A percentile compares a stretch with the other conserved stretches of the same genome.
phyloP scores from a whole-genome alignment of 1,140 invertebrate species.

The Pogonomyrmex californicus region DNA sequence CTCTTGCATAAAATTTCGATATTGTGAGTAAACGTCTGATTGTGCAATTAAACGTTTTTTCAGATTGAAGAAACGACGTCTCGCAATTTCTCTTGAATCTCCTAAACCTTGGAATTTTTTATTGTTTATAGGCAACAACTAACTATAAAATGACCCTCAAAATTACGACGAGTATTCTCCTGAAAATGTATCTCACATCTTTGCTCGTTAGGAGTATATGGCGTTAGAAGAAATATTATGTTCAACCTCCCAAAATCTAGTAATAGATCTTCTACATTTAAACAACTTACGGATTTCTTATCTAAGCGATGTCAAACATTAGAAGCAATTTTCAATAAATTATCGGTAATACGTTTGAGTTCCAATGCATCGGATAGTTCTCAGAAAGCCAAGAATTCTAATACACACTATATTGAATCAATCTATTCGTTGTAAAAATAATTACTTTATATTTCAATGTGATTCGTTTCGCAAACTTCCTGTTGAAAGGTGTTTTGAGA shows the following conservation, averaged over 20 bases:
- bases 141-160: background rate
- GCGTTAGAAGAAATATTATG: background rate
- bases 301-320: background rate
- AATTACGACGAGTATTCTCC: background rate
- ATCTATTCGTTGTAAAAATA: background rate
- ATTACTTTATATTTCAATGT: background rate
- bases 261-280: background rate
- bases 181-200: slow-evolving; percentile 13
- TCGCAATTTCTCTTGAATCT: background rate
- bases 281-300: background rate
- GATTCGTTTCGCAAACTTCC: background rate
- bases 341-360: background rate
- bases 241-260: background rate
- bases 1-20: slow-evolving; percentile 2
- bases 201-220: background rate
- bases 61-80: background rate
- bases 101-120: background rate
- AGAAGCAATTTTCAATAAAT: background rate
- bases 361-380: too few species aligned
- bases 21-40: background rate
- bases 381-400: background rate
- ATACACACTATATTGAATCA: background rate
- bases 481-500: background rate
- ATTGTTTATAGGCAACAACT: background rate
- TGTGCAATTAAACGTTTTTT: background rate